phyloP scores from a whole-genome alignment of 1,140 invertebrate species.

The Belonocnema kinseyi region DNA sequence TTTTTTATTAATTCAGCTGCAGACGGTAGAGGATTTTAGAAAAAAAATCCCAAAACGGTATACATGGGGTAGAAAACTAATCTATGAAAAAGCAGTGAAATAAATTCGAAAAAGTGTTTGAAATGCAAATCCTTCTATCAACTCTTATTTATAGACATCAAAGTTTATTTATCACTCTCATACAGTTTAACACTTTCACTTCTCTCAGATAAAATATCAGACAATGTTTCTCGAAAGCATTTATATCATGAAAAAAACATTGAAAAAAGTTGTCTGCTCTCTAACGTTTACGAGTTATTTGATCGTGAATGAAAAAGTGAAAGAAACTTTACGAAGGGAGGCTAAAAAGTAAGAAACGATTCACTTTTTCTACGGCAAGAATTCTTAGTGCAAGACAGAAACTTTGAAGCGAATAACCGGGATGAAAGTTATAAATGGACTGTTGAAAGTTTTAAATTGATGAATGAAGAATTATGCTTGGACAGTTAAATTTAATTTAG shows the following conservation, averaged over 20 bases:
- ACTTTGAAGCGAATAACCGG: not conserved
- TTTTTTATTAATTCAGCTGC: no score
- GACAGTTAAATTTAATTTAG: no score
- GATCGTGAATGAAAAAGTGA: conserved; percentile 7
- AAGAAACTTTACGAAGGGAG: conserved; percentile 8
- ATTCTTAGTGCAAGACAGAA: not conserved
- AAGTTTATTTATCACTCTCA: no score
- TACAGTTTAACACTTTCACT: no score
- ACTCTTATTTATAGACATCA: no score
- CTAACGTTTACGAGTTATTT: conserved; percentile 14
- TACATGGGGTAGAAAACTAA: no score
- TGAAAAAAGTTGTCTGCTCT: conserved; percentile 1
- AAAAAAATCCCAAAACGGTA: no score
- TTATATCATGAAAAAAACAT: not conserved
- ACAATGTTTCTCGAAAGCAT: not conserved
- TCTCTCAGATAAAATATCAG: no score
- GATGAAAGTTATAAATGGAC: conserved; percentile 7
- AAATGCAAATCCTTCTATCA: no score
- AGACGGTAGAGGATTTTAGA: no score
- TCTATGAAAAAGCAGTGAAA: no score
- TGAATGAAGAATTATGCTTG: conserved; percentile 19
- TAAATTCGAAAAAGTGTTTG: no score
- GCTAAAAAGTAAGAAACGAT: conserved; percentile 3
- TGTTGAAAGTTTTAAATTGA: not conserved
- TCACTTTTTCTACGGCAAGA: not conserved